Conservation (phyloP, 2,888 invertebrate species). For the Lacanobia wlatinum region DNA sequence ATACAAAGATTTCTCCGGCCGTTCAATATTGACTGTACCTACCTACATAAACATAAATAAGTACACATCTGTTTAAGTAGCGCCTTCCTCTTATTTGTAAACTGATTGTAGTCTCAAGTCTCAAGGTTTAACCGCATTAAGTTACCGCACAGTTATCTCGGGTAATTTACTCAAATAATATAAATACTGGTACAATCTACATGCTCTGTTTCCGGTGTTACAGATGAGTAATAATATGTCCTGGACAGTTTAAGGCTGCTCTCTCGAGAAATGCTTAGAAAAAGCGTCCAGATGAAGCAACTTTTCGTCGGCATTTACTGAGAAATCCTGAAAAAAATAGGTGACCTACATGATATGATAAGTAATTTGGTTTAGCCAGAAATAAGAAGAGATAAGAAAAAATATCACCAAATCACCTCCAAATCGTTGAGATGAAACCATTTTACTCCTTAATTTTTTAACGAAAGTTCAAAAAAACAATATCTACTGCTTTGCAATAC, state of each 20-base stretch:
- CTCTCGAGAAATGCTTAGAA: no score
- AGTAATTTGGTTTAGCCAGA: no score
- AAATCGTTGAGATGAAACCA: no score
- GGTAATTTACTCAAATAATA: constrained; percentile 33
- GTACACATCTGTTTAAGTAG: constrained; percentile 41
- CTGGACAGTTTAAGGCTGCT: not conserved
- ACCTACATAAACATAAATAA: constrained; percentile 10
- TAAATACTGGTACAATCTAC: constrained; percentile 20
- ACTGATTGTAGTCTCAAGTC: constrained; percentile 55
- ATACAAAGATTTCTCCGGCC: not conserved
- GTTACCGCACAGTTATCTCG: constrained; percentile 56
- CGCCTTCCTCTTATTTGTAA: constrained; percentile 58
- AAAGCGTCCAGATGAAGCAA: no score
- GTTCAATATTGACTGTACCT: not conserved
- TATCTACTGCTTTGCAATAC: no score
- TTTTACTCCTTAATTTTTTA: no score
- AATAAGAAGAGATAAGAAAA: no score
- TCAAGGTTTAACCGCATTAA: constrained; percentile 61
- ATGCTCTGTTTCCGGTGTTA: constrained; percentile 22
- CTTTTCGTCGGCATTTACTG: no score
- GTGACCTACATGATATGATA: no score
- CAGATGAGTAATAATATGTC: not conserved
- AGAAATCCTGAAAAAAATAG: no score
- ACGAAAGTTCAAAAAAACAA: no score
- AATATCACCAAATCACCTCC: no score